Conservation (phyloP, 1,140 invertebrate genomes). For the Gerris buenoi region DNA sequence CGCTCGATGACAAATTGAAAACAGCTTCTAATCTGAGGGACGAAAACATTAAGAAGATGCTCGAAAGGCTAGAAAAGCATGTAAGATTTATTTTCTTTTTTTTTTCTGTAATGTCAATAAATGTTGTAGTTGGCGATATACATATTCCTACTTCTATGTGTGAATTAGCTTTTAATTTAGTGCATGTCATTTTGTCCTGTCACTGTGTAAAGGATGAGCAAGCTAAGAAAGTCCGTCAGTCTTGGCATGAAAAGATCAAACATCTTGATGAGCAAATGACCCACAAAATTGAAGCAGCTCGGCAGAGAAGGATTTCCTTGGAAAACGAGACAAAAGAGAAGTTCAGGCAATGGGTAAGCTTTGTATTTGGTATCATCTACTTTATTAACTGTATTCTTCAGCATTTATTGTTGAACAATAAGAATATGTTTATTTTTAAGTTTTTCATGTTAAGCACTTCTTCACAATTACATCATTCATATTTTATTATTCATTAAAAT, state of each 20-base stretch:
- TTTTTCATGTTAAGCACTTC: too few relatives aligned
- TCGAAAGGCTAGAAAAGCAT: constrained; percentile 74
- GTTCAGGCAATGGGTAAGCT: constrained; percentile 56
- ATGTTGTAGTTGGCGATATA: too few relatives aligned
- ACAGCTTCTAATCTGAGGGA: constrained; percentile 67
- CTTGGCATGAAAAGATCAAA: constrained; percentile 45
- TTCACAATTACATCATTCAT: too few relatives aligned
- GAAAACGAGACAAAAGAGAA: constrained; percentile 59
- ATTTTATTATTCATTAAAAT: too few relatives aligned
- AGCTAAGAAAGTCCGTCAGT: constrained; percentile 46
- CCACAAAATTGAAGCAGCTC: constrained; percentile 53
- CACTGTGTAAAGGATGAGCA: constrained; percentile 44
- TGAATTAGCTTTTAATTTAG: not conserved
- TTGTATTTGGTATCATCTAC: too few relatives aligned
- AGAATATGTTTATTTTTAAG: too few relatives aligned
- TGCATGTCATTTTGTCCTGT: not conserved
- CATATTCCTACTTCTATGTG: not conserved
- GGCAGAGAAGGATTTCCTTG: constrained; percentile 46
- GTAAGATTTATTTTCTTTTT: too few relatives aligned
- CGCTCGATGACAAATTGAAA: constrained; percentile 70
- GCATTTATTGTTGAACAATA: too few relatives aligned
- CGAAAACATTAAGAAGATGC: constrained; percentile 72
- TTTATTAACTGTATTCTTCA: too few relatives aligned
- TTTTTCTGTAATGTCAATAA: too few relatives aligned
- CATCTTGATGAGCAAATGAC: constrained; percentile 50